A percentile compares a stretch with the other conserved stretches of the same genome.
phyloP scores from a whole-genome alignment of 2,797 vertebrate species.

The Anguilla pacifica region DNA sequence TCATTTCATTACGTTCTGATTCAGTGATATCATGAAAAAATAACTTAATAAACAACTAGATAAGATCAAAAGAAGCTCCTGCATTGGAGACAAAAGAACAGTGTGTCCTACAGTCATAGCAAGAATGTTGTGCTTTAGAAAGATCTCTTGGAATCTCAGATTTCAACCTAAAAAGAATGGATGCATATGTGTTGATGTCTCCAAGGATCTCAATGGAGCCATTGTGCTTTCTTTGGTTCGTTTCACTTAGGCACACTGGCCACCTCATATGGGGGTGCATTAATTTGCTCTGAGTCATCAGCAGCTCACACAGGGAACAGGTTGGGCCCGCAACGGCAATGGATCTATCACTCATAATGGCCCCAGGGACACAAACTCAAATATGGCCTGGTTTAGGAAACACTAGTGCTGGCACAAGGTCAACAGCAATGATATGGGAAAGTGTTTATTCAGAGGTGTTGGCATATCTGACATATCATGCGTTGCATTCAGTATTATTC shows the following conservation, averaged over 20 bases:
- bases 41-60: background rate
- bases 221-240: background rate
- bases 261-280: background rate
- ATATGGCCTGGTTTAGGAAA: background rate
- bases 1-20: background rate
- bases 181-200: background rate
- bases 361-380: slow-evolving; percentile 4
- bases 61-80: background rate
- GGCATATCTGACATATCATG: background rate
- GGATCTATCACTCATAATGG: background rate
- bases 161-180: background rate
- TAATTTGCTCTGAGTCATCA: slow-evolving; percentile 7
- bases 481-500: background rate
- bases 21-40: background rate
- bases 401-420: background rate
- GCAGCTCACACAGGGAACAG: background rate
- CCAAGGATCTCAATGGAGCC: background rate
- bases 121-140: background rate
- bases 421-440: background rate
- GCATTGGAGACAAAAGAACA: background rate
- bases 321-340: background rate
- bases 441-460: background rate
- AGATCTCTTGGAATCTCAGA: background rate
- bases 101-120: background rate
- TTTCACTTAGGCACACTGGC: background rate